Evolutionary conservation across 1,140 invertebrate genomes (phyloP).

Genomic region (Dendroctonus valens): DNA sequence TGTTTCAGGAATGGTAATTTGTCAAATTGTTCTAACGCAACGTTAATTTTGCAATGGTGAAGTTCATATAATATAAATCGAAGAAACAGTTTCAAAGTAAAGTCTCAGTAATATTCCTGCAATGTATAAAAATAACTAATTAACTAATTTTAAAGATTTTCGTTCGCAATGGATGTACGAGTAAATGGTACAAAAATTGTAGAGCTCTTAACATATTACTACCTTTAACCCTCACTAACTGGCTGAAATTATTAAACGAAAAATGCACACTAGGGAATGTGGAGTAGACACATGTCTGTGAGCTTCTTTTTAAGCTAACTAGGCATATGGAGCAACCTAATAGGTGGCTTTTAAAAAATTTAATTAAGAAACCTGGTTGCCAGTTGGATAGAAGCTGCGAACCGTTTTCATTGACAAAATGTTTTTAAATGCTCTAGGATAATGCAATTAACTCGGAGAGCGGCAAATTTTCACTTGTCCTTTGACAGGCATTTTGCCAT

Average conservation of each 20-base stretch:
- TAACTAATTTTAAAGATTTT: too few species aligned
- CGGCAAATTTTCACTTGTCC: constrained; percentile 12
- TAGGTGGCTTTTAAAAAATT: constrained; percentile 15
- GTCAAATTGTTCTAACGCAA: too few species aligned
- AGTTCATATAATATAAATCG: too few species aligned
- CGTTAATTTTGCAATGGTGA: too few species aligned
- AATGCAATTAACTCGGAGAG: constrained; percentile 16
- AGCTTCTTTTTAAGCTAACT: constrained; percentile 15
- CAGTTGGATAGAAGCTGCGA: constrained; percentile 5
- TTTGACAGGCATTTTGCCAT: background rate
- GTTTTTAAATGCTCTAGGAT: constrained; percentile 12
- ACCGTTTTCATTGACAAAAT: constrained; percentile 10
- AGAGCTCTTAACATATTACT: constrained; percentile 4
- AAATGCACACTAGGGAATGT: constrained; percentile 6
- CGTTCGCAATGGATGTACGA: too few species aligned
- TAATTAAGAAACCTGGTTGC: constrained; percentile 6
- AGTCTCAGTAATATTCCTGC: too few species aligned
- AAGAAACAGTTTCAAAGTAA: too few species aligned
- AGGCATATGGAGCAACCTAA: constrained; percentile 13
- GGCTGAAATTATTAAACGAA: constrained; percentile 1
- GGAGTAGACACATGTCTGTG: constrained; percentile 5
- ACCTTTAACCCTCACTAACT: constrained; percentile 1
- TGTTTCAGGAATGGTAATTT: too few species aligned
- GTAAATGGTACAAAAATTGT: constrained; percentile 1
- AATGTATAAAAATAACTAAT: too few species aligned